A percentile compares a stretch with the other conserved stretches of the same genome.
phyloP scores from a whole-genome alignment of 2,888 invertebrate genomes.

The Brachyptera risi region DNA sequence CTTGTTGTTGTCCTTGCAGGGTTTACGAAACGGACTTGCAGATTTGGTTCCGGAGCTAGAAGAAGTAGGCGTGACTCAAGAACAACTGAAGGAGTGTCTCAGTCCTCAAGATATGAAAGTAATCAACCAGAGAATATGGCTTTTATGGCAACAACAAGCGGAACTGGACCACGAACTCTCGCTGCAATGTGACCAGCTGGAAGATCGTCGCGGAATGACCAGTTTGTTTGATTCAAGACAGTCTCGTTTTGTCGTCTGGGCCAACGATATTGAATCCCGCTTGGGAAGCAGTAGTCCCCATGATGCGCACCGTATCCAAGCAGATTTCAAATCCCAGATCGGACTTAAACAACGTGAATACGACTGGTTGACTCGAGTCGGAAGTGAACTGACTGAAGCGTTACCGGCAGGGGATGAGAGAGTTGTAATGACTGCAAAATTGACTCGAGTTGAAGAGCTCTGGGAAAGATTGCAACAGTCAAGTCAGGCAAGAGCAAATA shows the following conservation, averaged over 20 bases:
- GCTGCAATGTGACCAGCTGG: slow-evolving; percentile 64
- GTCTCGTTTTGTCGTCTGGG: slow-evolving; percentile 64
- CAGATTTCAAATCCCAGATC: slow-evolving; percentile 72
- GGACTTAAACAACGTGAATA: slow-evolving; percentile 70
- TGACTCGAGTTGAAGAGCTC: slow-evolving; percentile 59
- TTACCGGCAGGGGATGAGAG: slow-evolving; percentile 58
- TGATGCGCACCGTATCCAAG: slow-evolving; percentile 66
- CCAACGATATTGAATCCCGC: slow-evolving; percentile 62
- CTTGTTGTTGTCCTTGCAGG: slow-evolving; percentile 39
- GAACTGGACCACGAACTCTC: slow-evolving; percentile 77
- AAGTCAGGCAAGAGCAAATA: slow-evolving; percentile 62
- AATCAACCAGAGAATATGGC: slow-evolving; percentile 72
- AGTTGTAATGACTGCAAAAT: slow-evolving; percentile 52
- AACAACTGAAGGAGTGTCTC: slow-evolving; percentile 78
- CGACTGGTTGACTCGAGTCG: slow-evolving; percentile 70
- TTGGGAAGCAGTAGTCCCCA: slow-evolving; percentile 64
- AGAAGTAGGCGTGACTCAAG: slow-evolving; percentile 66
- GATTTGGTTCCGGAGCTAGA: slow-evolving; percentile 62
- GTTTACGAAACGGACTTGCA: slow-evolving; percentile 55
- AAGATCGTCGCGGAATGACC: slow-evolving; percentile 68
- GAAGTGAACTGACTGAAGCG: slow-evolving; percentile 59
- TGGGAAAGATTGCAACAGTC: slow-evolving; percentile 65
- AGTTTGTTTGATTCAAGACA: slow-evolving; percentile 60
- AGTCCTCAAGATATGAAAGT: slow-evolving; percentile 79
- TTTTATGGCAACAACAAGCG: slow-evolving; percentile 73